phyloP scores from a whole-genome alignment of 1,140 invertebrate species.

The Uloborus diversus region DNA sequence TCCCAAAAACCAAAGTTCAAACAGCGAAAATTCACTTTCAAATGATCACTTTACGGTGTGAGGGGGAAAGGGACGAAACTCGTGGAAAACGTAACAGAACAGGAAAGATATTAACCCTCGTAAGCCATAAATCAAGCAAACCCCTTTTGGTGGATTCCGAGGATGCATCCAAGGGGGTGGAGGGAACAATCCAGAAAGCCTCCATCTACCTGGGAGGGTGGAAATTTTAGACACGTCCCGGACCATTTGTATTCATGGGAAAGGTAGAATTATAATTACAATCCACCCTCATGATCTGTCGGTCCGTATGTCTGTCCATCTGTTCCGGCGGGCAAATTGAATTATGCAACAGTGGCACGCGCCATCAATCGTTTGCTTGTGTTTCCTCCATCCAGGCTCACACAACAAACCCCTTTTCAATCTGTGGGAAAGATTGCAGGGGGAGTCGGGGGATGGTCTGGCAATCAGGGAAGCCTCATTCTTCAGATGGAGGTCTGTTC shows the following conservation, averaged over 20 bases:
- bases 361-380: conserved; percentile 50
- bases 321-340: conserved; percentile 41
- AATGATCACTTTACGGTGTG: conserved; percentile 11
- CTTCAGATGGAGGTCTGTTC: too few relatives aligned
- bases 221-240: conserved; percentile 44
- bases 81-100: conserved; percentile 27
- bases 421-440: conserved; percentile 32
- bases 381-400: neutral
- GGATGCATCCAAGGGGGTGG: neutral
- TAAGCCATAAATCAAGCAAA: conserved; percentile 48
- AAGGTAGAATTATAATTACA: conserved; percentile 55
- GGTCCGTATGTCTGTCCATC: conserved; percentile 45
- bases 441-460: conserved; percentile 12
- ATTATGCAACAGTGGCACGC: conserved; percentile 51
- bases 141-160: neutral
- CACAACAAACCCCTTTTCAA: conserved; percentile 36
- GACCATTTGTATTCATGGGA: conserved; percentile 52
- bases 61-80: neutral
- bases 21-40: conserved; percentile 32
- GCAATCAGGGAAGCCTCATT: conserved; percentile 35
- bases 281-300: conserved; percentile 51
- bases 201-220: conserved; percentile 12
- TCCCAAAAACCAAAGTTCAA: too few relatives aligned
- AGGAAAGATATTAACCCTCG: conserved; percentile 37
- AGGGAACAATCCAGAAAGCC: neutral